Evolutionary conservation across 2,888 invertebrate genomes (phyloP), one percentile per base, ranked within the genome.

Genomic region (Caenorhabditis drosophilae): DNA sequence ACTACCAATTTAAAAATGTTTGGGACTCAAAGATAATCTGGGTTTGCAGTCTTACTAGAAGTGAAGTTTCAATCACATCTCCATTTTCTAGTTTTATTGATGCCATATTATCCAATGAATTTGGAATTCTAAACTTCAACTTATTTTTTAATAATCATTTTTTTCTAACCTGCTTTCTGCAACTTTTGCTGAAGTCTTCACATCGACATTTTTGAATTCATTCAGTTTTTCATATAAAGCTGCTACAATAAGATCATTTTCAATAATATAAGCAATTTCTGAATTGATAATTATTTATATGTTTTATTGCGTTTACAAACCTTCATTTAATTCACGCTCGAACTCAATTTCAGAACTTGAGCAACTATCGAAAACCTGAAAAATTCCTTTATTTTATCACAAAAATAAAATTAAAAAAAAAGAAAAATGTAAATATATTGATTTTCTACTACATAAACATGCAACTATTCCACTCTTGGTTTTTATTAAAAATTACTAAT

Each of bases 211-310:
- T 15, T 70, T 51, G 35, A 73, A 72, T 15, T 59, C 46, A 4
- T 52, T 23, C 7, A 68, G 22, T 36, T 73, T 67, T 18, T 86
- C 87, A 75, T 89, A 89, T 12, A 92, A 88, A 0, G 91, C 89
- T 79, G 90, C 88, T 2, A 92, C 85, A 44, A 96, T 87, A 4
- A 94, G 87, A 86, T 94, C 91, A 86, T 96, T 97, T 86, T 97
- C 97, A 15, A 95, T 91, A 73, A 97, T 91, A 84, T 91, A 93
- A 0, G 94, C 92, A 1, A 97, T 88, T 91, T 89, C 90, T 72
- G 88, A 54, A 67, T 1, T 4, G 2, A 27, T 12, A n/a, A 3
- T 38, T 26, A 12, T 40, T 16, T 27, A 34, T 22, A 16, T 12
- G 41, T 31, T 34, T 12, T 27, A 15, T 34, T 15, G 9, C 18